Base-by-base conservation (phyloP, 35 echinoderm and acorn worm species). In the Holothuria glaberrima region DNA sequence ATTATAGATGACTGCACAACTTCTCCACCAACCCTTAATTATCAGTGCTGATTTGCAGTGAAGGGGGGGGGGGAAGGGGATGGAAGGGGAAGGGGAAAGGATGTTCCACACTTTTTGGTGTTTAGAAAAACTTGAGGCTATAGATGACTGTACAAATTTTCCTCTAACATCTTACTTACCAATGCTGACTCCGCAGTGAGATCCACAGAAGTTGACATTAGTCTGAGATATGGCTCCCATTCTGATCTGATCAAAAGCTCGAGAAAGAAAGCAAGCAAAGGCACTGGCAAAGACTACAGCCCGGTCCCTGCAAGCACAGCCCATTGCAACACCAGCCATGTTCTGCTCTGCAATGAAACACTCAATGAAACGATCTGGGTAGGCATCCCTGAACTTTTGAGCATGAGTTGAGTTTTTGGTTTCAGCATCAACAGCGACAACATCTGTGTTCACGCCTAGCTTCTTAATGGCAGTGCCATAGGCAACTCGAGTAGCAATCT, bases 311-410 rank as follows among this genome's bases (percentile, higher is more conserved):
- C 82, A 88, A 4, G 97, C 93, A 68, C 90, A 92, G 14, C 97
- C 97, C 36, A 95, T 94, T 21, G 83, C 97, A 27, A 99, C 90
- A 21, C 97, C 97, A 18, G 89, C 93, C 34, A 99, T 82, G 83
- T 99, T 99, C 63, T 99, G 97, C 86, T 99, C 97, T 31, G 97
- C 97, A 26, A 99, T 99, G 86, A 92, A 99, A 87, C 97, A 99
- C 83, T 99, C 97, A 12, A 99, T 67, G 25, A 94, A 99, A 19
- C 91, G 82, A 70, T 99, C 93, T 14, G 91, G 88, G 80, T 79
- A 83, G 20, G 91, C 97, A 36, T 99, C 91, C 17, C 61, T 50
- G 86, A 92, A 99, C 64, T 84, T 94, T 12, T 88, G 74, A 9
- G 97, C 94, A 73, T 90, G 94, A 38, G 97, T 99, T 1, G 97